Evolutionary conservation across 2,113 vertebrate species (phyloP), one percentile per base, ranked within the genome.

Genomic region (Redunca redunca): DNA sequence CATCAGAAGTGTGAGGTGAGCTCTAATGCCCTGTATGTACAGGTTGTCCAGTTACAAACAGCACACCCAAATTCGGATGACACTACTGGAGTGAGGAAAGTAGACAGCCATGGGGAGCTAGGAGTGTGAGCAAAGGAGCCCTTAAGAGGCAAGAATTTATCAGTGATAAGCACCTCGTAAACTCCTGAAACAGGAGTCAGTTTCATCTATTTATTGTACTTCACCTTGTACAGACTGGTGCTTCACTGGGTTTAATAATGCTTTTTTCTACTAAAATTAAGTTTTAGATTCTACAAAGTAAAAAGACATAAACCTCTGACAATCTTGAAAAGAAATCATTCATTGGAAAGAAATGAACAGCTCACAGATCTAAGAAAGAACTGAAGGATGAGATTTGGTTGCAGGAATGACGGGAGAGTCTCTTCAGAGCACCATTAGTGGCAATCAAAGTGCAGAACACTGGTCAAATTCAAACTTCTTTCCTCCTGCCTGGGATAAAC

Each of bases 271-370:
- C 36, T 83, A 82, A 30, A 58, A 33, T 71, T 19, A 62, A 60
- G n/a, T 77, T 78, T 52, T 71, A 84, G n/a, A 89, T 46, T 36
- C 46, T 80, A 86, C 48, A 55, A 80, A 91, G 23, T 52, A 50
- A 91, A 48, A 90, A 62, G 71, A 77, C 11, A 40, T 25, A 78
- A 1, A 64, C 21, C 19, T 60, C 43, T 52, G 46, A 53, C 17
- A 40, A 19, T 53, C 21, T 52, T n/a, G n/a, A 71, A 71, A 28
- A 88, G 52, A 12, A 71, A 19, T 84, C 3, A 1, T 55, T 89
- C 60, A 21, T n/a, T 83, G 48, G 30, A 78, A 62, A 78, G 25
- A 48, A 55, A 7, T 19, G 30, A 93, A 26, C 8, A 85, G 36
- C 30, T 55, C 13, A 78, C 30, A 90, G 33, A 36, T 85, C 36